Evolutionary conservation across 2,113 vertebrate species (phyloP), one percentile per base, ranked within the genome.

Genomic region (Pitta sordida): DNA sequence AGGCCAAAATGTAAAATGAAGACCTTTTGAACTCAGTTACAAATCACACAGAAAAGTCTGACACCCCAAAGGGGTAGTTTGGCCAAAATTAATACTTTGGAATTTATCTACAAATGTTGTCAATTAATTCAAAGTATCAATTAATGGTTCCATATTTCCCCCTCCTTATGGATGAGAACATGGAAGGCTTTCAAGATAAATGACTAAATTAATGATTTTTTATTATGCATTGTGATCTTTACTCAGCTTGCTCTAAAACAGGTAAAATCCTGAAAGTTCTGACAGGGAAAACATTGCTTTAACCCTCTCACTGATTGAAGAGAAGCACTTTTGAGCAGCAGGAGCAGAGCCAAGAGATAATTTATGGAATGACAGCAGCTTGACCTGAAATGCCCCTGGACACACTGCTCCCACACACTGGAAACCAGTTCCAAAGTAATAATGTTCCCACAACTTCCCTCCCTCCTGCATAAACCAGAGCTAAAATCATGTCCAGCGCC

Each of bases 341-440:
- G 77, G 43, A 86, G 10, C 22, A n/a, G 60, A 79, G 39, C 27
- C 2, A 4, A 39, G 74, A 69, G 10, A 30, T 23, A 53, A 60
- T 52, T 49, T 46, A 44, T 36, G 36, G 82, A 83, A 71, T 91
- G 60, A 22, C 37, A 94, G 63, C 58, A 79, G 36, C 58, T 49
- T 87, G 75, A 21, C 70, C 58, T 46, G 17, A n/a, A 62, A 29
- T 30, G n/a, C 15, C 18, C 6, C 4, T 0, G 16, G 80, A 17
- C 21, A 43, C 24, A 9, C 3, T 21, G 48, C 64, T 86, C 58
- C 22, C 52, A 81, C 2, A 1, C 52, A 44, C 0, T 32, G 7
- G 62, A 44, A 82, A 70, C 21, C 8, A 20, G 37, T 32, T 52
- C 29, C n/a, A 32, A 69, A 65, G 14, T 1, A 15, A 19, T 12